Evolutionary conservation across 2,113 vertebrate species (phyloP).

Genomic region (Pteropus alecto): DNA sequence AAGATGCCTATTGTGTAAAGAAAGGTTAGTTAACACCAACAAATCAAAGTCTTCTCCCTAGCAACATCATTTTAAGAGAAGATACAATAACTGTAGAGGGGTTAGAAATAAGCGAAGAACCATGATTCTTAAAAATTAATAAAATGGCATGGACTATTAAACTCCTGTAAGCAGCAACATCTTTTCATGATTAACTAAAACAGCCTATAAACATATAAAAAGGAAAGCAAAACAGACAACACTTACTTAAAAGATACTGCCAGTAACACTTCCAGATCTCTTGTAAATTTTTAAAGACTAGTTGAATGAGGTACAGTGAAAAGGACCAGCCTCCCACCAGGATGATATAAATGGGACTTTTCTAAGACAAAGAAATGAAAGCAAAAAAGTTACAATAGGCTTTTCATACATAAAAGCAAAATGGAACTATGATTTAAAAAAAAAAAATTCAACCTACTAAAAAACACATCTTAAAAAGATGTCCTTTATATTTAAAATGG

Average conservation of each 20-base stretch:
- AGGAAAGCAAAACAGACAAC: neutral
- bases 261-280: constrained; percentile 92
- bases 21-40: constrained; percentile 16
- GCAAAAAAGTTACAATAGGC: constrained; percentile 59
- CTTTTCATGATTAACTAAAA: constrained; percentile 26
- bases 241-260: constrained; percentile 91
- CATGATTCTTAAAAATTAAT: constrained; percentile 22
- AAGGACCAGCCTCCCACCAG: constrained; percentile 97
- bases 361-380: constrained; percentile 82
- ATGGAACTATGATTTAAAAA: neutral
- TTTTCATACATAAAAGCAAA: constrained; percentile 51
- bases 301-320: constrained; percentile 94
- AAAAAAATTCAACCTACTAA: constrained; percentile 35
- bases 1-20: neutral
- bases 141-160: constrained; percentile 31
- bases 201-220: neutral
- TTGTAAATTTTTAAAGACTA: constrained; percentile 92
- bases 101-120: constrained; percentile 20
- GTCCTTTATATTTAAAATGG: constrained; percentile 46
- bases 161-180: constrained; percentile 1
- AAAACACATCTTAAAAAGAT: constrained; percentile 56
- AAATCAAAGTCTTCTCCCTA: neutral
- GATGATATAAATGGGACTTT: constrained; percentile 92
- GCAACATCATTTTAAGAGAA: neutral
- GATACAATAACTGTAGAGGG: neutral